Base-by-base conservation (phyloP, 2,113 vertebrate genomes). In the Oreochromis spilurus region DNA sequence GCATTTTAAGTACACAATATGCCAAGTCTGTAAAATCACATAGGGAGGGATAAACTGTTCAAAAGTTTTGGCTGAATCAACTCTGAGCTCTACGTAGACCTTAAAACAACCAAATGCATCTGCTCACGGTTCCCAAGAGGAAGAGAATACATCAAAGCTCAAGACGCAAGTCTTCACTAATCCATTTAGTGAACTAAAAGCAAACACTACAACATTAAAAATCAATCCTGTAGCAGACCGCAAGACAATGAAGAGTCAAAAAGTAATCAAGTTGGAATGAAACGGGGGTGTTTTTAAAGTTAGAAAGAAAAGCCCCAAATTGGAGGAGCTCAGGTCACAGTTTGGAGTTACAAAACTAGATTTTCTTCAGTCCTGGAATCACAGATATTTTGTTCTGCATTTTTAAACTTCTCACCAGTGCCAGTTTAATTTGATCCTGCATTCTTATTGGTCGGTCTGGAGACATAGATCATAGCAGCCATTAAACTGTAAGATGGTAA, bases 391-490 rank as follows among this genome's bases (percentile, higher is more conserved):
- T 65, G 34, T 13, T 65, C 21, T 65, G 34, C 34, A 65, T 38
- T 21, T 65, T 38, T 65, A n/a, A 65, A 9, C 19, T 65, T 65
- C 31, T n/a, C 60, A n/a, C 31, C 36, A 62, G 17, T 38, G 10
- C 4, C 10, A 12, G 6, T 65, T 65, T 0, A 13, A 21, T 65
- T 3, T 38, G 34, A 65, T 65, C 60, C 60, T n/a, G 34, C 19
- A 65, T 0, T 40, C 10, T 40, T 40, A 65, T 8, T 8, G 34
- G 60, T 8, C 16, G 10, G 19, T 65, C n/a, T 38, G 10, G 31
- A 1, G 31, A 36, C 31, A 31, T 62, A 38, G 60, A 65, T 38
- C 60, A 5, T 38, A 38, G 60, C 19, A 0, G 60, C 34, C 0
- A 0, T 65, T n/a, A 65, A 0, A 13, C 60, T 65, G 17, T n/a